Percentiles rank a stretch among this genome's conserved stretches.
Evolutionary conservation across 1,140 invertebrate species (phyloP).

Genomic region (Nasonia giraulti): DNA sequence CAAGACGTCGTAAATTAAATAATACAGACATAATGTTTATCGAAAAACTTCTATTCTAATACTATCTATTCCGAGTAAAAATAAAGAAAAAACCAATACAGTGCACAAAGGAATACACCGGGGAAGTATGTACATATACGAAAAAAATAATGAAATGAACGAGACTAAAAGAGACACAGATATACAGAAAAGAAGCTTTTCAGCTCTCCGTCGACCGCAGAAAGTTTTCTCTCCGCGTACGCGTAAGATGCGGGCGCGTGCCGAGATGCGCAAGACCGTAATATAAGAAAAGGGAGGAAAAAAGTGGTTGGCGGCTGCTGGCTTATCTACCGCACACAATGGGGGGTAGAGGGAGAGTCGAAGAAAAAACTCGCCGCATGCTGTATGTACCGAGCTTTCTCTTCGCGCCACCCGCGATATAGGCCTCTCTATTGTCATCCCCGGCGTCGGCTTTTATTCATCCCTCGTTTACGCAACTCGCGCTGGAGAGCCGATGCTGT

Average conservation of each 20-base stretch:
- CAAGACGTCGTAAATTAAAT: no score
- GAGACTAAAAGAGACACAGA: constrained; percentile 9
- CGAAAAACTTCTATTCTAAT: no score
- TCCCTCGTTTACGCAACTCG: not conserved
- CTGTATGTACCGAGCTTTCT: not conserved
- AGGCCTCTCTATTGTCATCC: not conserved
- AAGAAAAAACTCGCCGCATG: constrained; percentile 34
- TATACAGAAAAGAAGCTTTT: not conserved
- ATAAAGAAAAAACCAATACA: not conserved
- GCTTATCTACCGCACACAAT: constrained; percentile 32
- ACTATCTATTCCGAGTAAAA: not conserved
- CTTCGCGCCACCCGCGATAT: not conserved
- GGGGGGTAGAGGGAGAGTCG: not conserved
- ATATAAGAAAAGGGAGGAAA: not conserved
- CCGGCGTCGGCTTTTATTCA: not conserved
- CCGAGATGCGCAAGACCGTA: not conserved
- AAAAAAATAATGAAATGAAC: constrained; percentile 44
- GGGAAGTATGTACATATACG: not conserved
- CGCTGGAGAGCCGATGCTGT: not conserved
- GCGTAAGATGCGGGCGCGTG: constrained; percentile 13
- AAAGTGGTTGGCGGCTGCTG: constrained; percentile 38
- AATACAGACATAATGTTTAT: no score
- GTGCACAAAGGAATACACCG: not conserved
- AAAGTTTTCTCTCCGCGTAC: not conserved
- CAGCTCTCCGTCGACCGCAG: not conserved